Evolutionary conservation across 1,140 invertebrate genomes (phyloP), one percentile per base, ranked within the genome.

Genomic region (Portunus trituberculatus): DNA sequence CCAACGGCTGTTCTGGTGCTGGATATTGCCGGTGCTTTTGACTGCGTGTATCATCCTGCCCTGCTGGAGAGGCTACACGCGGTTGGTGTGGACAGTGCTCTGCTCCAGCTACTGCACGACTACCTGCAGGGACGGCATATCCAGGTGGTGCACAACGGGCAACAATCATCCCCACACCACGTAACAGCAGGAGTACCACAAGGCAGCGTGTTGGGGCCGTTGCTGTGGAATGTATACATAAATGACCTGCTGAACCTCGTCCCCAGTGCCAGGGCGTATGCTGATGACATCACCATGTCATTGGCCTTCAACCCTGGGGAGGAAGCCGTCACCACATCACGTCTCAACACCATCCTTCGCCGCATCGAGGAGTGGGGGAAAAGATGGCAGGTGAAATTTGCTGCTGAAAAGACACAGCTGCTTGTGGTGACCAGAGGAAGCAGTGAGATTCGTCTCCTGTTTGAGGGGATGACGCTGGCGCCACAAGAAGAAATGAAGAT

Each of bases 161-260:
- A 28, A 6, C 4, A 6, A 25, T 86, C 83, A 14, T 86, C 32
- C 28, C 28, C 12, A 14, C 83, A 86, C 8, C 6, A 84, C 6
- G 25, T n/a, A 6, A 25, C 6, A 25, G 31, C 83, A 84, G 83
- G 83, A 25, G 31, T 84, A 25, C 83, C 83, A 8, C 83, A 84
- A 25, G 83, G 83, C 32, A 12, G 83, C 12, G 83, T 86, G 12
- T 25, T 86, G 83, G 83, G 16, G 83, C 83, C 16, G 28, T 25
- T 86, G 83, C 83, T 86, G 10, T 86, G 83, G 83, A 86, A 86
- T 28, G n/a, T 86, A 16, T 86, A 86, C 83, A 86, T 86, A 1
- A 86, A 86, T 28, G 83, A 6, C 83, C 32, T 86, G 32, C 16
- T 86, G 83, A 86, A 25, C n/a, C 32, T 86, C 12, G 12, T 86